These are phyloP conservation scores for Leptinotarsa haldemani DNA, from an alignment of 2,888 invertebrate genomes.

Conservation along the genomic window DNA sequence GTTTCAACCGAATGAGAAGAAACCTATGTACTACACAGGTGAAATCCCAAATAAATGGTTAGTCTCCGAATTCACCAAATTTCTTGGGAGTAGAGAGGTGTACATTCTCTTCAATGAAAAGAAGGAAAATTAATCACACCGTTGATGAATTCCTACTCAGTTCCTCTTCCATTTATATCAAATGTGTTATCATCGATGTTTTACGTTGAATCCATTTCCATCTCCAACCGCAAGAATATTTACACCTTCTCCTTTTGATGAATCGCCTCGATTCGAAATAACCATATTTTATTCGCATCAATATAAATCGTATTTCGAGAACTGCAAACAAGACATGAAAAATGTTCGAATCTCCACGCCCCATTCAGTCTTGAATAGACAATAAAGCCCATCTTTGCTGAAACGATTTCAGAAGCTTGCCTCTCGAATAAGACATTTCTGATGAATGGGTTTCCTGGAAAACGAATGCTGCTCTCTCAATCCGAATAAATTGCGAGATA, in stretches of 20 bases:
- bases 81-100: no score
- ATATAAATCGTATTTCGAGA: slow-evolving; percentile 1
- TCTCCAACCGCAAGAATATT: no score
- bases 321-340: slow-evolving; percentile 17
- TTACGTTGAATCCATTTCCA: no score
- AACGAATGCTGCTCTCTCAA: neutral
- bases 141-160: no score
- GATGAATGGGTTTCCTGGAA: slow-evolving; percentile 16
- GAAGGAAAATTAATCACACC: no score
- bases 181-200: no score
- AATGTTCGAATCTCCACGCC: slow-evolving; percentile 8
- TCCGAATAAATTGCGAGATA: slow-evolving; percentile 11
- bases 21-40: no score
- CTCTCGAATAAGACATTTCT: slow-evolving; percentile 21
- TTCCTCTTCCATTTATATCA: no score
- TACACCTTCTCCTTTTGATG: slow-evolving; percentile 2
- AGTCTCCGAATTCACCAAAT: no score
- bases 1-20: no score
- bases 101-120: no score
- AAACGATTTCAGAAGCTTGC: slow-evolving; percentile 2
- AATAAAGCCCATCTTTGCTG: slow-evolving; percentile 15
- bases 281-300: neutral
- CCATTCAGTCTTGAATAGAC: slow-evolving; percentile 12
- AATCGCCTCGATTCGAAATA: neutral
- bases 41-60: no score